Conservation (phyloP, 64 coral and sea anemone species). For the Pocillopora damicornis region DNA sequence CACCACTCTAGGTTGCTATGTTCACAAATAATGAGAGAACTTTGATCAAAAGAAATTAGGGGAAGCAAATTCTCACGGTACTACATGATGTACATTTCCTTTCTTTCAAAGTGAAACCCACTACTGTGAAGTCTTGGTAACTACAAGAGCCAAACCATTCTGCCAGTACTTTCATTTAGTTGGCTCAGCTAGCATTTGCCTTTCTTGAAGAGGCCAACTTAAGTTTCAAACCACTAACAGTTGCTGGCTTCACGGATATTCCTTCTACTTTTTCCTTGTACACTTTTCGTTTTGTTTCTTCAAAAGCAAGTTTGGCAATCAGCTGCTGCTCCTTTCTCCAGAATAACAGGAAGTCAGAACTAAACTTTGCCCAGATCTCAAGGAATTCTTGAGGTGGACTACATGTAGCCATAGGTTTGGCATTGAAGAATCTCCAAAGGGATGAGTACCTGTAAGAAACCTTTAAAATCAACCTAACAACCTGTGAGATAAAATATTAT, state of each 20-base stretch:
- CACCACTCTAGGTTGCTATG: too few relatives aligned
- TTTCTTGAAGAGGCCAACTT: constrained; percentile 70
- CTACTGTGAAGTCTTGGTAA: too few relatives aligned
- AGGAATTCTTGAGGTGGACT: constrained; percentile 81
- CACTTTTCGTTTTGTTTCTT: constrained; percentile 80
- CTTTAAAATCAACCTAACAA: background rate
- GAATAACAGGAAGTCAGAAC: constrained; percentile 66
- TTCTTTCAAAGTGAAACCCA: too few relatives aligned
- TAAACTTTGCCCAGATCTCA: constrained; percentile 74
- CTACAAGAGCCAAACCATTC: too few relatives aligned
- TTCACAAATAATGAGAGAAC: too few relatives aligned
- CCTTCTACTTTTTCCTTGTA: constrained; percentile 71
- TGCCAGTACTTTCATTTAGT: background rate
- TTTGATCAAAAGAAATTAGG: too few relatives aligned
- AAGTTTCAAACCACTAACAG: constrained; percentile 70
- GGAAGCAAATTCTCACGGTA: too few relatives aligned
- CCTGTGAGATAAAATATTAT: background rate
- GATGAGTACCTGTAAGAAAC: constrained; percentile 50
- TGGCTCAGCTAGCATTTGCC: background rate
- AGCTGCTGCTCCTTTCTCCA: constrained; percentile 89
- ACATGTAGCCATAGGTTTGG: constrained; percentile 29
- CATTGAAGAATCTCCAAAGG: constrained; percentile 55
- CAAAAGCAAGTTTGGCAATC: constrained; percentile 79
- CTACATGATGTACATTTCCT: too few relatives aligned
- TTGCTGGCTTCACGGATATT: constrained; percentile 71